Percentiles rank a stretch among this genome's conserved stretches.
phyloP scores from a whole-genome alignment of 2,113 vertebrate genomes.

The Porphyrio hochstetteri region DNA sequence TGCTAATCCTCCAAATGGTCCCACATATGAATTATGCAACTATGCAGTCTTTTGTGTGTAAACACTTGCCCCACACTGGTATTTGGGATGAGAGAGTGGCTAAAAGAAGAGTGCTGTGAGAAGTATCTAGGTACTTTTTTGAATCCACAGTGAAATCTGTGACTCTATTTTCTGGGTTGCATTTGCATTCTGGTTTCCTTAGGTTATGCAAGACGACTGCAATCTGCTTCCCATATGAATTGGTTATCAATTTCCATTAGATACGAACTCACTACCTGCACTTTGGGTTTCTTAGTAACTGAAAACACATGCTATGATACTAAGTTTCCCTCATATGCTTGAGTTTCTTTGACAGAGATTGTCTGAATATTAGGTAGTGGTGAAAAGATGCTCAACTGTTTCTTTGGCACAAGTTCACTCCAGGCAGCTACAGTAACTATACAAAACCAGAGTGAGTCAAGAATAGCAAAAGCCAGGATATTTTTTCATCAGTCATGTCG shows the following conservation, averaged over 20 bases:
- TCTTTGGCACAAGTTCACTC: background rate
- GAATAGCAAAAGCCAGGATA: background rate
- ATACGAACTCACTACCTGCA: background rate
- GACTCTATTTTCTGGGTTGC: background rate
- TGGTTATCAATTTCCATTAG: background rate
- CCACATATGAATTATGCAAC: background rate
- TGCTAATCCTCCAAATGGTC: background rate
- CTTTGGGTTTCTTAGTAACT: background rate
- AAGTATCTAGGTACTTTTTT: background rate
- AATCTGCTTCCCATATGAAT: background rate
- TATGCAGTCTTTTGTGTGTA: background rate
- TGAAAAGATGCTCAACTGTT: constrained; percentile 21
- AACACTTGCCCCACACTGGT: background rate
- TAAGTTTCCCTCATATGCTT: background rate
- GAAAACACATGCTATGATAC: background rate
- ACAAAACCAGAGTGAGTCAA: background rate
- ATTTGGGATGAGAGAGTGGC: background rate
- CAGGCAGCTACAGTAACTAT: background rate
- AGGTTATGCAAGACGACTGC: background rate
- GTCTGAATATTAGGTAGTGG: background rate
- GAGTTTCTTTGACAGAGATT: background rate
- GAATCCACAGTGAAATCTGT: background rate
- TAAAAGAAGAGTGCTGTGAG: background rate
- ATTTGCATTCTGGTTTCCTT: background rate
- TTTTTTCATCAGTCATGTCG: background rate